A percentile compares a stretch with the other conserved stretches of the same genome.
These are phyloP conservation scores for Cinclus cinclus DNA, from an alignment of 2,113 vertebrate genomes.

Conservation along the genomic window DNA sequence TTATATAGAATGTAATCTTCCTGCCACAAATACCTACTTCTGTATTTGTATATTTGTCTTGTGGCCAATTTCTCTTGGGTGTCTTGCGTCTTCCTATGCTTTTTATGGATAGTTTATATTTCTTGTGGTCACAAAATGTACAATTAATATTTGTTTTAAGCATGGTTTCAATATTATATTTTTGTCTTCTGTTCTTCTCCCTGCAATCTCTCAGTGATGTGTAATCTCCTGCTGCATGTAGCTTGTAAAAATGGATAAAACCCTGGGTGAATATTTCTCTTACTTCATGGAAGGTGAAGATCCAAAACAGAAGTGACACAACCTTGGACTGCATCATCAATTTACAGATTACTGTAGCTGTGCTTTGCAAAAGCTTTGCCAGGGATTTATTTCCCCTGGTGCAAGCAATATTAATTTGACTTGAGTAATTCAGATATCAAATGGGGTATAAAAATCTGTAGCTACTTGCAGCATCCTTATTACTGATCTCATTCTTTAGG, in stretches of 20 bases:
- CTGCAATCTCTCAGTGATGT: not conserved
- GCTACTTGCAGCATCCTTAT: not conserved
- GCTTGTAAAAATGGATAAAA: not conserved
- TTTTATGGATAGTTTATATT: not conserved
- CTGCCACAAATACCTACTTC: not conserved
- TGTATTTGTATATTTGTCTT: not conserved
- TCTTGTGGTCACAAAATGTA: not conserved
- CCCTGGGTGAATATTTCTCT: not conserved
- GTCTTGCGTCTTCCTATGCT: not conserved
- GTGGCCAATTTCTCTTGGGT: not conserved
- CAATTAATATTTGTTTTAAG: not conserved
- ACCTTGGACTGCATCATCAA: not conserved
- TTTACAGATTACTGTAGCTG: not conserved
- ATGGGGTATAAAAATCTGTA: not conserved
- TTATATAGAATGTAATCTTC: not conserved
- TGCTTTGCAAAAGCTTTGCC: constrained; percentile 2
- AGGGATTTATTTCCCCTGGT: not conserved
- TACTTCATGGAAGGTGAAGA: not conserved
- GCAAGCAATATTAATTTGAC: not conserved
- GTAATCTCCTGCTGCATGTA: not conserved
- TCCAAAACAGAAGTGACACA: not conserved
- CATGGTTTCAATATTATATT: not conserved
- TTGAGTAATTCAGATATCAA: not conserved
- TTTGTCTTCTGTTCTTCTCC: not conserved
- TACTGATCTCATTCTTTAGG: not conserved